Percentiles rank a stretch among this genome's conserved stretches.
These are phyloP conservation scores for Paraplagusia blochii DNA, from an alignment of 2,113 vertebrate genomes.

Conservation along the genomic window DNA sequence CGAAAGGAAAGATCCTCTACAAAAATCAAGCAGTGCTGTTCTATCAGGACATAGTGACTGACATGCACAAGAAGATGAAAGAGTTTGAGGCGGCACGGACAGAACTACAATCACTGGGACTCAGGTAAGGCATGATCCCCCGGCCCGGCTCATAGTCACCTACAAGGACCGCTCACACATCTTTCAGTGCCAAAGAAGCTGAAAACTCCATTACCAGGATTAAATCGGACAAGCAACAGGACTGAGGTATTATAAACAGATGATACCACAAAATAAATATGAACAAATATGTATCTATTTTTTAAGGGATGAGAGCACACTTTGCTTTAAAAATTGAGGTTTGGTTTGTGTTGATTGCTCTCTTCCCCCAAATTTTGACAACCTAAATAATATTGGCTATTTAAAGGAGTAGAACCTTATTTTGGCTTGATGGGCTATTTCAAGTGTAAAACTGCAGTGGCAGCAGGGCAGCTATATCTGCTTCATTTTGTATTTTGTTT, in stretches of 20 bases:
- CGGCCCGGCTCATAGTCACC: neutral
- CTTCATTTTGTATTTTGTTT: too few relatives aligned
- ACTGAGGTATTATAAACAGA: slow-evolving; percentile 1
- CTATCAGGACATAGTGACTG: neutral
- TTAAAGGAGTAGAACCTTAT: too few relatives aligned
- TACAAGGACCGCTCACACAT: neutral
- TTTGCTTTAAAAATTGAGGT: too few relatives aligned
- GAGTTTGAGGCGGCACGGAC: neutral
- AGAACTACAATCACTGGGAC: neutral
- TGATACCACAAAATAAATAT: too few relatives aligned
- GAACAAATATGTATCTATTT: too few relatives aligned
- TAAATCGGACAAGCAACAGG: neutral
- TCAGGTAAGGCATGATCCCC: neutral
- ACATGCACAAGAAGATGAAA: neutral
- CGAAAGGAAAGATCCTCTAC: neutral
- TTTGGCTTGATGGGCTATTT: too few relatives aligned
- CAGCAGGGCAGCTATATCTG: too few relatives aligned
- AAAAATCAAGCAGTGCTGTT: neutral
- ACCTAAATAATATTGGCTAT: too few relatives aligned
- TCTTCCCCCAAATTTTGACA: too few relatives aligned
- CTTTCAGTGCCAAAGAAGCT: neutral
- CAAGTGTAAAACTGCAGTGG: too few relatives aligned
- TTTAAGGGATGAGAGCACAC: too few relatives aligned
- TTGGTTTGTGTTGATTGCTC: too few relatives aligned
- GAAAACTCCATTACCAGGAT: neutral